Evolutionary conservation across 2,797 vertebrate species (phyloP).

Genomic region (Amazona ochrocephala): DNA sequence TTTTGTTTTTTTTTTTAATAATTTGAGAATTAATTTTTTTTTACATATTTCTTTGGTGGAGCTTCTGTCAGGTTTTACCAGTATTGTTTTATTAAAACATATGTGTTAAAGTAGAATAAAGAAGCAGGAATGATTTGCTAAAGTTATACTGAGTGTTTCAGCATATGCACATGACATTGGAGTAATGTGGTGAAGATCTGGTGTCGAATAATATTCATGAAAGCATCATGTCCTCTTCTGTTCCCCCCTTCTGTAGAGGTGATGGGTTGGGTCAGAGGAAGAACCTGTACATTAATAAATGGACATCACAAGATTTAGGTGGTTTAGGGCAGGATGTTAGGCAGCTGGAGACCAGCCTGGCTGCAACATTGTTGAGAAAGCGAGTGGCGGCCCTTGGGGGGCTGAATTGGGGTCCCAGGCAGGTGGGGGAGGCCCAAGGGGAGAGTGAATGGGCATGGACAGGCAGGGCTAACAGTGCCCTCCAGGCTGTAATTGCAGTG

Average conservation of each 20-base stretch:
- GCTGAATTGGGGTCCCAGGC: not conserved
- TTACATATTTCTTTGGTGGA: not conserved
- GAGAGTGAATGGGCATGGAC: fast-evolving
- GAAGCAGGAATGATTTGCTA: not conserved
- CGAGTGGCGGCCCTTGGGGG: not conserved
- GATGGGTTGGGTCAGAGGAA: not conserved
- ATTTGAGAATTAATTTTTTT: not conserved
- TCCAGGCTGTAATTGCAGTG: fast-evolving
- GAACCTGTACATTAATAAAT: not conserved
- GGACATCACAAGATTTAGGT: not conserved
- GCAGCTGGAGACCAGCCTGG: not conserved
- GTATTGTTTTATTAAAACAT: not conserved
- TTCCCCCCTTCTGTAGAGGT: not conserved
- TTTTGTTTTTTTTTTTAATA: not conserved
- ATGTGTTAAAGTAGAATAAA: not conserved
- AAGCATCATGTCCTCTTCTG: fast-evolving
- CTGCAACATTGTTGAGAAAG: not conserved
- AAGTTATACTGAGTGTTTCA: not conserved
- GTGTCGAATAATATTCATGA: not conserved
- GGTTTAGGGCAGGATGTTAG: not conserved
- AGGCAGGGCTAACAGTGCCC: not conserved
- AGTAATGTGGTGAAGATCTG: not conserved
- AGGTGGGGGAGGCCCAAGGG: not conserved
- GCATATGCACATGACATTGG: fast-evolving
- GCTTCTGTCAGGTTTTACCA: not conserved